phyloP scores from a whole-genome alignment of 2,797 vertebrate genomes.

The Tachyglossus aculeatus region DNA sequence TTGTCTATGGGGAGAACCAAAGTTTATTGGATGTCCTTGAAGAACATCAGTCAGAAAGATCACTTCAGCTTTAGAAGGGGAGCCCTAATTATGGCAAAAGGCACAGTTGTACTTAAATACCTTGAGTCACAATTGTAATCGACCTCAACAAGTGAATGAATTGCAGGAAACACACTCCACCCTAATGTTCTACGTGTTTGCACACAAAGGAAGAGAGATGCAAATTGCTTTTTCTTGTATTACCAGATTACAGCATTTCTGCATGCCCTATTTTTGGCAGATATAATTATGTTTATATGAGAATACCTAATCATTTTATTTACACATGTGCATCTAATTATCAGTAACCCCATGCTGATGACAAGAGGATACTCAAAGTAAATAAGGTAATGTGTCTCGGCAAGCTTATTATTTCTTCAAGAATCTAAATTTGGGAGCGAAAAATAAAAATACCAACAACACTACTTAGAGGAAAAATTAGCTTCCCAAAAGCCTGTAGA shows the following conservation, averaged over 20 bases:
- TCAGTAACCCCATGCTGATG: conserved; percentile 66
- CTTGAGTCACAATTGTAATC: conserved; percentile 51
- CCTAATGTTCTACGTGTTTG: conserved; percentile 32
- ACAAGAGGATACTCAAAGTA: conserved; percentile 65
- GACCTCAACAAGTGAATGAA: conserved; percentile 49
- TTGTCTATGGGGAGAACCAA: conserved; percentile 19
- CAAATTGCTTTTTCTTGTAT: conserved; percentile 16
- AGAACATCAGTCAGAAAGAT: conserved; percentile 35
- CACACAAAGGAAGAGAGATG: conserved; percentile 22
- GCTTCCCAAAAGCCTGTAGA: too few species aligned
- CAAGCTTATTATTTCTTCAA: conserved; percentile 46
- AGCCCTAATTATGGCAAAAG: conserved; percentile 56
- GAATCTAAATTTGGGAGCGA: conserved; percentile 44
- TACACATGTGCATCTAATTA: conserved; percentile 64
- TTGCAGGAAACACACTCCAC: conserved; percentile 36
- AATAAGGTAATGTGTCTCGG: conserved; percentile 60
- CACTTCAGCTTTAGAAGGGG: conserved; percentile 23
- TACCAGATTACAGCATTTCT: conserved; percentile 17
- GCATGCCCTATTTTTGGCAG: conserved; percentile 39
- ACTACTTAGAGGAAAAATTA: too few species aligned
- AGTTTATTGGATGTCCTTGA: conserved; percentile 20
- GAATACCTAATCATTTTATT: conserved; percentile 70
- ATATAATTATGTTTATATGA: conserved; percentile 65
- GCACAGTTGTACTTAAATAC: conserved; percentile 48
- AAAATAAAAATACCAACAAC: too few species aligned